Base-by-base conservation (phyloP, 2,888 invertebrate species). In the Dryomyza anilis region DNA sequence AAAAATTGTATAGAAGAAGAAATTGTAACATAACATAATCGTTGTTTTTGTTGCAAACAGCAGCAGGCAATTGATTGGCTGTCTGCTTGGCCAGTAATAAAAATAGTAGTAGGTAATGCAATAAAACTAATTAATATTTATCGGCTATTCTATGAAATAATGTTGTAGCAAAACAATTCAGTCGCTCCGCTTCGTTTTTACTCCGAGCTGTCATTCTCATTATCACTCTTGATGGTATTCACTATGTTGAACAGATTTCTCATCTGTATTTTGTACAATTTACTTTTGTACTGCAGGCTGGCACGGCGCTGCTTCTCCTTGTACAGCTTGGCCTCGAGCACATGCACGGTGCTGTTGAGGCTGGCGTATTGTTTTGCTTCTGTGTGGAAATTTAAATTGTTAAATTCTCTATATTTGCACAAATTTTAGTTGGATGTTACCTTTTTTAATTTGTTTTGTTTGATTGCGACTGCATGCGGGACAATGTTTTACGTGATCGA, bases 211-310 rank as follows among this genome's bases (percentile, higher is more conserved):
- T 69, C 69, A 29, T 62, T 63, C 23, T 67, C 69, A 25, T 67
- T 65, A 46, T 69, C 69, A 62, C 65, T 64, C 69, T 76, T 76
- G n/a, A 76, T 70, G 30, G 71, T 69, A 19, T 75, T 71, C 2
- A 76, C 74, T 57, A 76, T 73, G 50, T 75, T 73, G 60, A 73
- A 75, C 0, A 76, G 50, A 39, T 74, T 72, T 23, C 69, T 67
- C 76, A 76, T 76, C 69, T 72, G 72, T 48, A 72, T 73, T 64
- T 76, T 76, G 50, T 71, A 75, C 52, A 65, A 64, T 68, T 73
- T 74, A 25, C 74, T 70, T 55, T 69, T 70, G 25, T 72, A 60
- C 57, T 74, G 70, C 33, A 76, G 69, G 39, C 66, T 70, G 27
- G 68, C 67, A 30, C 72, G 70, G 12, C 76, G 75, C 45, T 70